Conservation (phyloP, 2,888 invertebrate species). For the Cheilosia grossa region DNA sequence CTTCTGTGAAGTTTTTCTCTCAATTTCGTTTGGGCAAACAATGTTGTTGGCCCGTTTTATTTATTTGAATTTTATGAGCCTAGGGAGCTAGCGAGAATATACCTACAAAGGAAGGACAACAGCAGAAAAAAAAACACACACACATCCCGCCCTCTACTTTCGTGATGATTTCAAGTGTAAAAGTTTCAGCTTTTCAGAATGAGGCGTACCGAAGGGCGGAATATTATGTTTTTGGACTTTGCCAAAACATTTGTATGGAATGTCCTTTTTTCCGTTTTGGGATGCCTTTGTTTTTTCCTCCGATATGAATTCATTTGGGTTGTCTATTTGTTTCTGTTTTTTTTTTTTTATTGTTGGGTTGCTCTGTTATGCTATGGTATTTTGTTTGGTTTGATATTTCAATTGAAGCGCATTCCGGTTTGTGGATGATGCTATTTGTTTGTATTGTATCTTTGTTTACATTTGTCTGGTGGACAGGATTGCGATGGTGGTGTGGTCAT, state of each 20-base stretch:
- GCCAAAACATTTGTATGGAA: slow-evolving; percentile 69
- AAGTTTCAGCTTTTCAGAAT: slow-evolving; percentile 49
- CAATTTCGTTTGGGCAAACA: slow-evolving; percentile 72
- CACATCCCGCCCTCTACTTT: slow-evolving; percentile 22
- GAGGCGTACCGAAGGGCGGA: slow-evolving; percentile 48
- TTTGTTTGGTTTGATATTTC: slow-evolving; percentile 72
- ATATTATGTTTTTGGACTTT: slow-evolving; percentile 66
- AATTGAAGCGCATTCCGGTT: slow-evolving; percentile 59
- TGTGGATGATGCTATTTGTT: slow-evolving; percentile 39
- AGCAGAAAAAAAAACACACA: slow-evolving; percentile 3
- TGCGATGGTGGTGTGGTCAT: not conserved
- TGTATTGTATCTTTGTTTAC: slow-evolving; percentile 50
- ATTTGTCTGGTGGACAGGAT: slow-evolving; percentile 46
- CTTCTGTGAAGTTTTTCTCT: slow-evolving; percentile 60
- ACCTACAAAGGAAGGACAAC: not conserved
- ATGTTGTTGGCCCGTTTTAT: slow-evolving; percentile 62
- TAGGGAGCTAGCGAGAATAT: slow-evolving; percentile 39
- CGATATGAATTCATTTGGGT: slow-evolving; percentile 65
- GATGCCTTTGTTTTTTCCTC: slow-evolving; percentile 58
- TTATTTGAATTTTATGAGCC: slow-evolving; percentile 75
- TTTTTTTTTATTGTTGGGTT: slow-evolving; percentile 29
- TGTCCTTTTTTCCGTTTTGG: slow-evolving; percentile 60
- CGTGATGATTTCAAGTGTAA: slow-evolving; percentile 71
- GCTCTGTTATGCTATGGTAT: slow-evolving; percentile 21
- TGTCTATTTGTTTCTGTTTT: slow-evolving; percentile 42